Conservation (phyloP, 2,888 invertebrate genomes). For the Melolontha melolontha region DNA sequence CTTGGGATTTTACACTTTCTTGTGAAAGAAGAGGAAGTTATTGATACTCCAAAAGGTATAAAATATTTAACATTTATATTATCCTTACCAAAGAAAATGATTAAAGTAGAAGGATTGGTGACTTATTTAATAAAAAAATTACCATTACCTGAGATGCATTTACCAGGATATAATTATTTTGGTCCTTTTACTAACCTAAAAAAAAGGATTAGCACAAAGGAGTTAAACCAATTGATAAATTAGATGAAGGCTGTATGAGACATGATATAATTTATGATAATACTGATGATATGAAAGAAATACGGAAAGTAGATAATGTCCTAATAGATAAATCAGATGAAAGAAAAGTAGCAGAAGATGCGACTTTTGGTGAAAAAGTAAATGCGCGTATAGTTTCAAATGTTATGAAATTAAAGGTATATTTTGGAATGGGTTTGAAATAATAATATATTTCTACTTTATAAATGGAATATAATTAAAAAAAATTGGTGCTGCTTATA, state of each 20-base stretch:
- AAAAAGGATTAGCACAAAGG: slow-evolving; percentile 35
- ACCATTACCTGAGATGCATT: too few species aligned
- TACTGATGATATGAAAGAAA: slow-evolving; percentile 1
- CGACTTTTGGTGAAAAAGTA: too few species aligned
- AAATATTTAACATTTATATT: slow-evolving; percentile 14
- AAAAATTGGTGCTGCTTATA: slow-evolving; percentile 1
- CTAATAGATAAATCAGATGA: slow-evolving; percentile 34
- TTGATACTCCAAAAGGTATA: too few species aligned
- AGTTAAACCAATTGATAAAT: slow-evolving; percentile 34
- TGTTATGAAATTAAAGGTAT: slow-evolving; percentile 41
- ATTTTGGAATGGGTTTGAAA: slow-evolving; percentile 44
- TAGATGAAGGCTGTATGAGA: slow-evolving; percentile 16
- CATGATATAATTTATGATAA: slow-evolving; percentile 28
- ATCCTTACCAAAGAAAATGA: neutral
- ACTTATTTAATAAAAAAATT: slow-evolving; percentile 44
- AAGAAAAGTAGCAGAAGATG: slow-evolving; percentile 35
- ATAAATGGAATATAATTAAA: slow-evolving; percentile 3
- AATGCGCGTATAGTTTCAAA: slow-evolving; percentile 24
- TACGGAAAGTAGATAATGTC: slow-evolving; percentile 37
- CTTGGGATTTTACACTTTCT: slow-evolving; percentile 4
- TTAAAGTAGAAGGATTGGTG: slow-evolving; percentile 8
- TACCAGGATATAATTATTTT: too few species aligned
- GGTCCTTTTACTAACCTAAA: slow-evolving; percentile 35
- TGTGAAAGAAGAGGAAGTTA: slow-evolving; percentile 5
- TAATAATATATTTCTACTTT: neutral